Evolutionary conservation across 2,113 vertebrate species (phyloP), one percentile per base, ranked within the genome.

Genomic region (Sinocyclocheilus anshuiensis): DNA sequence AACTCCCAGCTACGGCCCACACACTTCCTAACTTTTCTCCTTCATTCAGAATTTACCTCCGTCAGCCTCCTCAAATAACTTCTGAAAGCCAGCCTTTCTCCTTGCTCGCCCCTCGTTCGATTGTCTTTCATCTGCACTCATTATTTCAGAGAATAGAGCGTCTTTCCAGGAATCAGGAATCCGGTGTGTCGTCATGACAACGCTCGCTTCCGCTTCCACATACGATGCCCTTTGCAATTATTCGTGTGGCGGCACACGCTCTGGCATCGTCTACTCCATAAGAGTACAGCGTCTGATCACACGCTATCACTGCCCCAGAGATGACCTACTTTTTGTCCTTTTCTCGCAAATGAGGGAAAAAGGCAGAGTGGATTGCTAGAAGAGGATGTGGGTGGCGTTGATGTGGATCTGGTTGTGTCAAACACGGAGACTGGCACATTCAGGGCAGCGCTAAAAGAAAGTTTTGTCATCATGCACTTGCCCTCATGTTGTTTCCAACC

Each of bases 301-400:
- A 55, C 59, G 55, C 18, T 82, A 22, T 26, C 36, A 65, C 57
- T 53, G 86, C 69, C 50, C 26, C 63, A 65, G 76, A 29, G 69
- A 77, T 88, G 81, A 86, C 87, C 81, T 65, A 88, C 67, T 88
- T 84, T 79, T 69, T 67, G 20, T 45, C 36, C 61, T 55, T 77
- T 77, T 67, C 63, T 82, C 26, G 3, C 13, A 55, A 48, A 83
- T 36, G 55, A 57, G 57, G 59, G 82, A 22, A 59, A 86, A 83
- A 87, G 59, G 69, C 6, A 45, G 42, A 33, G 50, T 50, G 24
- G 26, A n/a, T 63, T 77, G 84, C 24, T 26, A 39, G 39, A 45
- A 83, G 65, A 53, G 81, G 65, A 53, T 71, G 81, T 83, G 81
- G 42, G 45, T 36, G 65, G 42, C 10, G 63, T 71, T 71, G 42